phyloP scores from a whole-genome alignment of 2,888 invertebrate genomes.

The Drosophila robusta region DNA sequence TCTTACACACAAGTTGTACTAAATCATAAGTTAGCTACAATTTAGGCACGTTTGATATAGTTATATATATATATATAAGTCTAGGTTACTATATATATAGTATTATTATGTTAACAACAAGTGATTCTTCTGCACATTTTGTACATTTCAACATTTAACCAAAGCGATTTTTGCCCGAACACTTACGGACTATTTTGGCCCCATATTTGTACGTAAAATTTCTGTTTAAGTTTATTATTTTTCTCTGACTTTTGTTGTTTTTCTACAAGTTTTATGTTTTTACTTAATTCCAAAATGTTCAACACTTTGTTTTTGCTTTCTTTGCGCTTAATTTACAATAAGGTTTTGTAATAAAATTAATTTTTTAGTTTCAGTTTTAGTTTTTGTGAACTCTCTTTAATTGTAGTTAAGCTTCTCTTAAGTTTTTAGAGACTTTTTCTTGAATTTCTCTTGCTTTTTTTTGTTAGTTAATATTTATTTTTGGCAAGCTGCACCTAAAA shows the following conservation, averaged over 20 bases:
- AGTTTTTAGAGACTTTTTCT: conserved; percentile 25
- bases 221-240: conserved; percentile 2
- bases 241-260: conserved; percentile 73
- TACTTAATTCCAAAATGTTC: conserved; percentile 51
- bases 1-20: conserved; percentile 20
- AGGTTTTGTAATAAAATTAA: conserved; percentile 78
- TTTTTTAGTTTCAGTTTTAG: conserved; percentile 18
- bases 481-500: conserved; percentile 69
- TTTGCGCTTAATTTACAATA: conserved; percentile 81
- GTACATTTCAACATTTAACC: conserved; percentile 80
- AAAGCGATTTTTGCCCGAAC: conserved; percentile 85
- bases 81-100: conserved; percentile 21
- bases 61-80: conserved; percentile 33
- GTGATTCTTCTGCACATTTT: conserved; percentile 44
- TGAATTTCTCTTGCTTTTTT: conserved; percentile 13
- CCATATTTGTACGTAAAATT: conserved; percentile 69
- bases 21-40: conserved; percentile 62
- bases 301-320: conserved; percentile 35
- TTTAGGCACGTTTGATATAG: conserved; percentile 35
- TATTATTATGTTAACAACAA: conserved; percentile 50
- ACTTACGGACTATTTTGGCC: conserved; percentile 85
- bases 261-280: conserved; percentile 68
- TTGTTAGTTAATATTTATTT: conserved; percentile 33
- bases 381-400: conserved; percentile 29
- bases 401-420: conserved; percentile 19